Base-by-base conservation (phyloP, 2,888 invertebrate genomes). In the Hirtodrosophila alboralis region DNA sequence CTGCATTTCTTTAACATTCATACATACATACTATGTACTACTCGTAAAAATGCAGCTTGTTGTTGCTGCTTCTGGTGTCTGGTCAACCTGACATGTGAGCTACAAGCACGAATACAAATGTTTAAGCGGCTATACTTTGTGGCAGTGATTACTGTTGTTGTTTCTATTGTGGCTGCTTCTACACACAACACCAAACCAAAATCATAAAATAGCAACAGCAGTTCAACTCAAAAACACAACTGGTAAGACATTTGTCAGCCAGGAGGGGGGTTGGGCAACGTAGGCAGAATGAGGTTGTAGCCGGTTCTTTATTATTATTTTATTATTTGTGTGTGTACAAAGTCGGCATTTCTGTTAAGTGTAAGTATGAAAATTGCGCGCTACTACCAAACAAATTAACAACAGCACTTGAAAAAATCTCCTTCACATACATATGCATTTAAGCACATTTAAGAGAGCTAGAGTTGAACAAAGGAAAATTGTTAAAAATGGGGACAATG, bases 401-500 rank as follows among this genome's bases (percentile, higher is more conserved):
- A 78, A 69, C 65, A 83, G 73, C 76, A 83, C 76, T 79, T 75
- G 65, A 70, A 75, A 70, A 81, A 78, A 57, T 59, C 51, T 70
- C 38, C 41, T 48, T 61, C 33, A 51, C 58, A 67, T 5, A 18
- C 18, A 18, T 5, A 18, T 18, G 18, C 18, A 18, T 18, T 4
- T 5, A 18, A 18, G 4, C 18, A n/a, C n/a, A n/a, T n/a, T 26
- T 28, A 41, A 31, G 45, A 53, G 38, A 68, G 28, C 45, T 52
- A 51, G 38, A 67, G 49, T 60, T 56, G 34, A 61, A 51, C 40
- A 83, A 72, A 65, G 51, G 76, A n/a, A n/a, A n/a, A n/a, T n/a
- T n/a, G n/a, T 83, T 79, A 78, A 69, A 79, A 78, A 84, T 79
- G 83, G 84, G 78, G 70, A 83, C 78, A 83, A 79, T 79, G 76